phyloP scores from a whole-genome alignment of 2,888 invertebrate genomes.

The Oscheius onirici region DNA sequence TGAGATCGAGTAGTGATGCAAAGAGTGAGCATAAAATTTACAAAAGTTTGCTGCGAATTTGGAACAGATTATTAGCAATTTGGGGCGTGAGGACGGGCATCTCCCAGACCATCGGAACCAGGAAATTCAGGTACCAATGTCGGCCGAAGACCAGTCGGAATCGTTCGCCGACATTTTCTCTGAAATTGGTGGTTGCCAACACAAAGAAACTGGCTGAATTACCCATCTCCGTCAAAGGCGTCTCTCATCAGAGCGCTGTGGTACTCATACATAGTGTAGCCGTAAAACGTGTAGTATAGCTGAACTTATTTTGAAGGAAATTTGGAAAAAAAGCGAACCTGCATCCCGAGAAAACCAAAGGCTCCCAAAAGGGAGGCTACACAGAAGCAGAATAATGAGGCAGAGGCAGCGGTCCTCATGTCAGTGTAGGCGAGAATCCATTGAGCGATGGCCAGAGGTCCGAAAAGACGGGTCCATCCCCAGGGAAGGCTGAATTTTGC shows the following conservation, averaged over 20 bases:
- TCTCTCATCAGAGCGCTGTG: conserved; percentile 59
- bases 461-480: conserved; percentile 63
- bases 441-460: conserved; percentile 61
- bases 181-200: conserved; percentile 18
- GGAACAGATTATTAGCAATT: conserved; percentile 58
- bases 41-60: conserved; percentile 44
- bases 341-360: conserved; percentile 62
- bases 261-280: conserved; percentile 70
- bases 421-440: conserved; percentile 51
- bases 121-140: conserved; percentile 65
- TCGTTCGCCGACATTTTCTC: conserved; percentile 58
- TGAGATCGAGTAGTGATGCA: no score
- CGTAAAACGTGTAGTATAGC: conserved; percentile 67
- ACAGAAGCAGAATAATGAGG: conserved; percentile 56
- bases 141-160: conserved; percentile 68
- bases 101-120: conserved; percentile 61
- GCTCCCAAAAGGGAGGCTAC: conserved; percentile 56
- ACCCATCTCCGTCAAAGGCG: conserved; percentile 66
- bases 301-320: conserved; percentile 47
- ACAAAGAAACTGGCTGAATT: background rate
- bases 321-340: no score
- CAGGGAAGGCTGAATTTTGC: conserved; percentile 59
- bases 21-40: no score
- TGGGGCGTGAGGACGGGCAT: conserved; percentile 51
- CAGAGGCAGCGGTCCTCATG: conserved; percentile 31